These are phyloP conservation scores for Stenotaenia linearis DNA, from an alignment of 2,888 invertebrate species.

Conservation along the genomic window DNA sequence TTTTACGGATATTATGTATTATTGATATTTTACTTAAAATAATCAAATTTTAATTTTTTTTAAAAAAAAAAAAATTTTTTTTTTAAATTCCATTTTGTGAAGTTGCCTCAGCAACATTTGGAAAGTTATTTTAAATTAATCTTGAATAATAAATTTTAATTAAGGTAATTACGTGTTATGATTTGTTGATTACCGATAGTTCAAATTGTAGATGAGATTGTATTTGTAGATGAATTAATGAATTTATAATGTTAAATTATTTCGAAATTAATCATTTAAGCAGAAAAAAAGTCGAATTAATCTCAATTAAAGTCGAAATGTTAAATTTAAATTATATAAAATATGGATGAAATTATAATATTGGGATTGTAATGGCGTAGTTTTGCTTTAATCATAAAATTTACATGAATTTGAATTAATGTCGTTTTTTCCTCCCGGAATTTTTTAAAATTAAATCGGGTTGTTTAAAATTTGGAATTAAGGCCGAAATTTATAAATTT, in stretches of 20 bases:
- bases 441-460: neutral
- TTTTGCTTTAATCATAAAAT: neutral
- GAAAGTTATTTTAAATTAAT: neutral
- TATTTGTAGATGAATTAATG: neutral
- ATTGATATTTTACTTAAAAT: neutral
- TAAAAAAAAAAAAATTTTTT: conserved; percentile 7
- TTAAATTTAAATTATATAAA: too few species aligned
- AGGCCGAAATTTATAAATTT: neutral
- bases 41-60: neutral
- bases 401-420: neutral
- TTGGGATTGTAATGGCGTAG: neutral
- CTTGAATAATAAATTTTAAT: neutral
- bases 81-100: too few species aligned
- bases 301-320: neutral
- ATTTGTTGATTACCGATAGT: neutral
- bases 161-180: neutral
- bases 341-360: neutral
- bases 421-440: neutral
- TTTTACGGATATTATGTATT: neutral
- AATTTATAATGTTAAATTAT: neutral
- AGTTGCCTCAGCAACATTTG: neutral
- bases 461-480: neutral
- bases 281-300: neutral
- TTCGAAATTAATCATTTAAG: neutral
- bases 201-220: neutral